These are phyloP conservation scores for Pygmarrhopalites habei DNA, from an alignment of 1,140 invertebrate species.

Conservation along the genomic window DNA sequence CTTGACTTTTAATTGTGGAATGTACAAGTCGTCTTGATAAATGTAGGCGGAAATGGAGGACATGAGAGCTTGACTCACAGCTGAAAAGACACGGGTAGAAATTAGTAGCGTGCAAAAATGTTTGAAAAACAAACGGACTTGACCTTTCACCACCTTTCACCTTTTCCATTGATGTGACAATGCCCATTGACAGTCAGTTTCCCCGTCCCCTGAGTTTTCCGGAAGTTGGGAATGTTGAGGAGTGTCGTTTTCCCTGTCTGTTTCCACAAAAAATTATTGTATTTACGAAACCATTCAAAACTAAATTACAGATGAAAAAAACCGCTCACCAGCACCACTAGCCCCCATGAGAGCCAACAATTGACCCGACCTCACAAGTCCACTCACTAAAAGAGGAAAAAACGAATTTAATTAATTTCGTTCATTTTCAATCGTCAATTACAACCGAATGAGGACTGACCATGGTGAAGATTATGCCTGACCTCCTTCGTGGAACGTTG, in stretches of 20 bases:
- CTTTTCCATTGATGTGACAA: slow-evolving; percentile 39
- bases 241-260: slow-evolving; percentile 53
- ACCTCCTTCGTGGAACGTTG: no score
- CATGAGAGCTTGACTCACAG: slow-evolving; percentile 41
- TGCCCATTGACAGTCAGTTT: slow-evolving; percentile 27
- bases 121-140: no score
- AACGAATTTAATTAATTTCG: slow-evolving; percentile 39
- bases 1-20: slow-evolving; percentile 76
- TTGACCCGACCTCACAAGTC: slow-evolving; percentile 45
- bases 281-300: no score
- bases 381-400: not conserved
- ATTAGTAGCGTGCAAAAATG: no score
- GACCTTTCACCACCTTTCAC: no score
- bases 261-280: no score
- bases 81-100: no score
- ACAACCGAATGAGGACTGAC: no score
- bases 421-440: no score
- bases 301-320: no score
- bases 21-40: slow-evolving; percentile 90
- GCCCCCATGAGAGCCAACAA: slow-evolving; percentile 53
- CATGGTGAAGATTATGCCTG: no score
- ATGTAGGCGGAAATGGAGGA: slow-evolving; percentile 70
- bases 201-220: slow-evolving; percentile 46
- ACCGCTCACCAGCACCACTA: slow-evolving; percentile 48
- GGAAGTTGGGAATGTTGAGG: slow-evolving; percentile 51